These are phyloP conservation scores for Bombus breviceps DNA, from an alignment of 1,140 invertebrate species.

Conservation along the genomic window DNA sequence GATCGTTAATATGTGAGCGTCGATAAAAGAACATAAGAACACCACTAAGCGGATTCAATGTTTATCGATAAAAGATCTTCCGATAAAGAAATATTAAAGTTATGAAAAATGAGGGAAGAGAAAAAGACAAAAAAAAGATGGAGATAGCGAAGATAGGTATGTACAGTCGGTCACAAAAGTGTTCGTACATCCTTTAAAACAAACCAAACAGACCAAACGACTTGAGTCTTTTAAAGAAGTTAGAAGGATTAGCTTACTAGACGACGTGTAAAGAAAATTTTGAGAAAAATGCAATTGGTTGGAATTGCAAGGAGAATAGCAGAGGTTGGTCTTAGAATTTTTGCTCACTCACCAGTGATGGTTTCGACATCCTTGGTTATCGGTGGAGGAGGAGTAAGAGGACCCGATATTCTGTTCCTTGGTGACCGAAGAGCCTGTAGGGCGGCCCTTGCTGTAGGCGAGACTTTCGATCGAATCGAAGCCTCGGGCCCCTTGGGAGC, in stretches of 20 bases:
- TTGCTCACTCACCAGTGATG: constrained; percentile 80
- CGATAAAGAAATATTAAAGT: background rate
- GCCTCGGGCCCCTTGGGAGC: constrained; percentile 82
- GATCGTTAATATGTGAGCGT: too few species aligned
- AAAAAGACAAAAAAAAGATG: background rate
- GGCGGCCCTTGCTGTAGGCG: constrained; percentile 77
- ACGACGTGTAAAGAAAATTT: too few species aligned
- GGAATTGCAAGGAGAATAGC: too few species aligned
- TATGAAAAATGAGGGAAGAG: too few species aligned
- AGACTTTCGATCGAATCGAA: constrained; percentile 74
- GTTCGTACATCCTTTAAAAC: too few species aligned
- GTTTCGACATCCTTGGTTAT: constrained; percentile 82
- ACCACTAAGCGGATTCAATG: background rate
- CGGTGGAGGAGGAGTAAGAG: constrained; percentile 48
- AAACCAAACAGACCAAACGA: too few species aligned
- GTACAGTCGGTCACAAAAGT: background rate
- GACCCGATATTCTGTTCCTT: constrained; percentile 63
- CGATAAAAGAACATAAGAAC: too few species aligned
- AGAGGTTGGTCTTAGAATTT: too few species aligned
- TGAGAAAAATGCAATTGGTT: too few species aligned
- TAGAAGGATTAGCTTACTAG: too few species aligned
- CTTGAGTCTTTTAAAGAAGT: too few species aligned
- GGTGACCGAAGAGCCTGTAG: constrained; percentile 72
- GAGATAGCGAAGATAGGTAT: background rate
- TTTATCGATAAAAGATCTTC: background rate